These are phyloP conservation scores for Pituophis catenifer DNA, from an alignment of 2,113 vertebrate species.

Conservation along the genomic window DNA sequence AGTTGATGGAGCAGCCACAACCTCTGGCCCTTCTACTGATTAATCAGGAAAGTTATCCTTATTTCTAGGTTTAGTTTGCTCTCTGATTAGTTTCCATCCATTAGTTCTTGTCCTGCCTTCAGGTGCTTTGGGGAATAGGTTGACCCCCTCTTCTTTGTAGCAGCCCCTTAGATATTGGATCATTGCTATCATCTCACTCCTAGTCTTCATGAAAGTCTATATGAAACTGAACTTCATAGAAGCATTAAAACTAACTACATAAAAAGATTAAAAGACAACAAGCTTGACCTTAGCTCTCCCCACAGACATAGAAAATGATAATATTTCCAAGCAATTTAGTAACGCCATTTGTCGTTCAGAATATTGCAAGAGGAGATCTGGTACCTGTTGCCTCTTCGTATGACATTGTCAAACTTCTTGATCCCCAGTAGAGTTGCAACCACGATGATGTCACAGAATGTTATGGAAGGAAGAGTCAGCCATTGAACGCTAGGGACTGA, in stretches of 20 bases:
- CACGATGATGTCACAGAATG: not conserved
- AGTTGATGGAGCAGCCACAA: not conserved
- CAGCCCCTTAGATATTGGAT: too few species aligned
- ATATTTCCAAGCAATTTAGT: not conserved
- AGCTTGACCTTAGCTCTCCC: not conserved
- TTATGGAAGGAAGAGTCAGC: not conserved
- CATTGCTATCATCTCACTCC: not conserved
- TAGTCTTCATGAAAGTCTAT: not conserved
- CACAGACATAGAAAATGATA: constrained; percentile 28
- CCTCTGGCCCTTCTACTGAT: not conserved
- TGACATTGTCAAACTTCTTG: not conserved
- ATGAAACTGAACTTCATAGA: constrained; percentile 23
- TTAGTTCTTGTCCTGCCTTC: not conserved
- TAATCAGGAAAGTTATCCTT: not conserved
- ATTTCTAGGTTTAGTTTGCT: not conserved
- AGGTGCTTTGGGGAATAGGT: too few species aligned
- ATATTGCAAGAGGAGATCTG: not conserved
- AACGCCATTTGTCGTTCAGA: constrained; percentile 1
- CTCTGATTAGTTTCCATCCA: not conserved
- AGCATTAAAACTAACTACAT: constrained; percentile 6
- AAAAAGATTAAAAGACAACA: constrained; percentile 24
- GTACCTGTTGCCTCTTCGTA: not conserved
- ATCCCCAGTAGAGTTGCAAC: not conserved
- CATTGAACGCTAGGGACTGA: not conserved
- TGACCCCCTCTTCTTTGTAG: not conserved